phyloP scores from a whole-genome alignment of 2,888 invertebrate genomes.

The Sesamia inferens region DNA sequence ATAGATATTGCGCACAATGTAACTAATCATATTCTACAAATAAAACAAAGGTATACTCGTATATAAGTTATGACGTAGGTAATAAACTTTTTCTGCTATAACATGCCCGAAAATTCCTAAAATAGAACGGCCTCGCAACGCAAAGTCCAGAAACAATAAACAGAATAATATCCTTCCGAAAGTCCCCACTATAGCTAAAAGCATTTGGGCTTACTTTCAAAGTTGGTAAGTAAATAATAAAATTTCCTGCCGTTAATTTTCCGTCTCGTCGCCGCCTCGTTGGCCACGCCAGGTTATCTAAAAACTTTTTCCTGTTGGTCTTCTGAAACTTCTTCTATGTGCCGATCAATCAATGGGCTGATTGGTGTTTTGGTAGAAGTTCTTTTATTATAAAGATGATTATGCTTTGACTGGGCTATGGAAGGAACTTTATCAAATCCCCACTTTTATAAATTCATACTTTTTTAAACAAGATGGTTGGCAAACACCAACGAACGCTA shows the following conservation, averaged over 20 bases:
- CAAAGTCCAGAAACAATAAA: slow-evolving; percentile 42
- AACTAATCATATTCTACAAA: background rate
- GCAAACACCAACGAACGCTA: background rate
- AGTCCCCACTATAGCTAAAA: slow-evolving; percentile 53
- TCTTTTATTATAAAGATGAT: slow-evolving; percentile 3
- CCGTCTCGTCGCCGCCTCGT: slow-evolving; percentile 52
- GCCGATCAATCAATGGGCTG: slow-evolving; percentile 45
- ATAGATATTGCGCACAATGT: too few relatives aligned
- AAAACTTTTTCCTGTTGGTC: slow-evolving; percentile 49
- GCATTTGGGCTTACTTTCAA: slow-evolving; percentile 57
- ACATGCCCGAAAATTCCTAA: slow-evolving; percentile 10
- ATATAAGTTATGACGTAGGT: background rate
- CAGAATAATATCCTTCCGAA: slow-evolving; percentile 47
- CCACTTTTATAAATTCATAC: background rate
- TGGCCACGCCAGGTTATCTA: slow-evolving; percentile 31
- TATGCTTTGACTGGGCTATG: background rate
- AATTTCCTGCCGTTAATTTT: slow-evolving; percentile 62
- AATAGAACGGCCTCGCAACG: slow-evolving; percentile 24
- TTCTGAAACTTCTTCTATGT: slow-evolving; percentile 41
- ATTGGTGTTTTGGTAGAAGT: slow-evolving; percentile 20
- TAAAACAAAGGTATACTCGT: background rate
- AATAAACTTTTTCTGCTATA: background rate
- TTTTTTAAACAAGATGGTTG: background rate
- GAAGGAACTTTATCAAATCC: background rate
- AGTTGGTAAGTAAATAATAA: slow-evolving; percentile 63